These are phyloP conservation scores for Gonioctena quinquepunctata DNA, from an alignment of 1,140 invertebrate genomes.

Conservation along the genomic window DNA sequence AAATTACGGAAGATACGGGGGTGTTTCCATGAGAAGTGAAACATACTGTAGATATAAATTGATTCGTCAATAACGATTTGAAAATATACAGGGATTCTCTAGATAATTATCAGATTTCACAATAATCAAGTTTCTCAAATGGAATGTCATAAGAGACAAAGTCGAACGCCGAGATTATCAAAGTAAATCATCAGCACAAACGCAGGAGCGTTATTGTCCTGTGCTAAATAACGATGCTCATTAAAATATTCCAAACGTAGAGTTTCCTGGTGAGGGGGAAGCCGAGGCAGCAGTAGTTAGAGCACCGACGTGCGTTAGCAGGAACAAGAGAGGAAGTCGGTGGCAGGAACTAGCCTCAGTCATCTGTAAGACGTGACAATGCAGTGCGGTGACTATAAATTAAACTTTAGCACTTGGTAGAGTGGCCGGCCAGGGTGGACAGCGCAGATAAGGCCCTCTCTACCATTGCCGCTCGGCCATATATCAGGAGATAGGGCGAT, in stretches of 20 bases:
- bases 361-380: conserved; percentile 54
- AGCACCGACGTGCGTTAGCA: not conserved
- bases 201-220: no score
- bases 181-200: no score
- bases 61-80: no score
- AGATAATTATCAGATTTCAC: no score
- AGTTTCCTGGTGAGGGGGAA: not conserved
- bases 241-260: not conserved
- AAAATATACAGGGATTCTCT: no score
- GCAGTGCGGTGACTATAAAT: conserved; percentile 50
- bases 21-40: no score
- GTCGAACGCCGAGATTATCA: no score
- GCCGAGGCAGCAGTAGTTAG: not conserved
- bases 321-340: not conserved
- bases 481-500: conserved; percentile 41
- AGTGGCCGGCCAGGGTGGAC: conserved; percentile 48
- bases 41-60: no score
- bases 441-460: conserved; percentile 47
- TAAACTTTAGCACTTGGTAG: conserved; percentile 53
- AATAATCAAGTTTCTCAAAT: no score
- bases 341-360: conserved; percentile 30
- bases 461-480: conserved; percentile 27
- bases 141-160: no score
- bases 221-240: no score
- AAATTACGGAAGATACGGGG: no score